Conservation (phyloP, 2,888 invertebrate species). For the Iphiclides podalirius region DNA sequence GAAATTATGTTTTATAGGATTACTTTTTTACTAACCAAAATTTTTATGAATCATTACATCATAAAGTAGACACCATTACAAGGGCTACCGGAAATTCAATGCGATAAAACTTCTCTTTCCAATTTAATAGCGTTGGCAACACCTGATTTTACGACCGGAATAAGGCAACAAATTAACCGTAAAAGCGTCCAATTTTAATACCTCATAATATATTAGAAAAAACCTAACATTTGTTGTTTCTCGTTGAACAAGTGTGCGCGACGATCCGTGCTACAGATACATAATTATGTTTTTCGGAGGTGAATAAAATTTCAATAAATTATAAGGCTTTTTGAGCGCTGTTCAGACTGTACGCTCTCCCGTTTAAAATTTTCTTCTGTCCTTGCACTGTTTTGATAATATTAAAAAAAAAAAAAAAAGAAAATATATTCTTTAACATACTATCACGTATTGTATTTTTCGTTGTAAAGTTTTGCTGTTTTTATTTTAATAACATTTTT, state of each 20-base stretch:
- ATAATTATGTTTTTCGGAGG: constrained; percentile 25
- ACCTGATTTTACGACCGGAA: constrained; percentile 48
- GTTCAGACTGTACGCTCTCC: constrained; percentile 11
- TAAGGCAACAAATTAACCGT: constrained; percentile 27
- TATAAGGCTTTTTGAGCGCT: constrained; percentile 21
- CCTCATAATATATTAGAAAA: constrained; percentile 26
- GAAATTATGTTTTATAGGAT: too few species aligned
- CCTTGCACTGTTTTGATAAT: too few species aligned
- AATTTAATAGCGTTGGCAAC: constrained; percentile 30
- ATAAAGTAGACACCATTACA: not conserved
- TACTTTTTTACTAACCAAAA: too few species aligned
- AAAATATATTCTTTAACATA: too few species aligned
- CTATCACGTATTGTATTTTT: too few species aligned
- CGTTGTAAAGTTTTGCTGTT: too few species aligned
- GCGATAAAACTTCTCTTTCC: constrained; percentile 1
- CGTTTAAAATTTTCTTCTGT: too few species aligned
- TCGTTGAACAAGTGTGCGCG: constrained; percentile 29
- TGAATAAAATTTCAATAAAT: constrained; percentile 32
- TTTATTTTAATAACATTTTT: too few species aligned
- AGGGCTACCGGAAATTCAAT: constrained; percentile 10
- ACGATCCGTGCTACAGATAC: constrained; percentile 27
- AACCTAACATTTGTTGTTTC: constrained; percentile 32
- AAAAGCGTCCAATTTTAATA: constrained; percentile 20
- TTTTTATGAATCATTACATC: too few species aligned
- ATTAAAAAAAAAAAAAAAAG: too few species aligned